Percentiles rank a stretch among this genome's conserved stretches.
phyloP scores from a whole-genome alignment of 2,113 vertebrate genomes.

The Callionymus lyra region DNA sequence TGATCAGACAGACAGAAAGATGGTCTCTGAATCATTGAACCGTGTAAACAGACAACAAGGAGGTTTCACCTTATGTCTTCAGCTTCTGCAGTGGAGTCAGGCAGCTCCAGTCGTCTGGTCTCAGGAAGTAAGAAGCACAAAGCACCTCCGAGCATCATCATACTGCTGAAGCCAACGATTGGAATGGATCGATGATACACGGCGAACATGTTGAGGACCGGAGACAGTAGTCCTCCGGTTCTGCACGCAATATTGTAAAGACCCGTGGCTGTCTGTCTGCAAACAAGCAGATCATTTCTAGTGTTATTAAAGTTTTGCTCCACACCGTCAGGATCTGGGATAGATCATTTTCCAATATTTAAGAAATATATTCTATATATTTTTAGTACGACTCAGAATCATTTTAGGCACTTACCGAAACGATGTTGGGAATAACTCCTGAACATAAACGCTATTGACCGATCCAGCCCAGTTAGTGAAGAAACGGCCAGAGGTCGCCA shows the following conservation, averaged over 20 bases:
- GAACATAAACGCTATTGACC: constrained; percentile 48
- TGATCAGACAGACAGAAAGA: no score
- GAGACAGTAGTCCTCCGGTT: constrained; percentile 50
- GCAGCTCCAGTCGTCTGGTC: constrained; percentile 50
- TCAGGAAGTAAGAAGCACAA: constrained; percentile 67
- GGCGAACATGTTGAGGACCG: constrained; percentile 54
- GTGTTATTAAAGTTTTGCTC: no score
- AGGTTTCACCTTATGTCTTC: neutral
- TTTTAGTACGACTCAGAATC: no score
- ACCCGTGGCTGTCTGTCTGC: constrained; percentile 67
- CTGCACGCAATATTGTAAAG: constrained; percentile 48
- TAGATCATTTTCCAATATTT: no score
- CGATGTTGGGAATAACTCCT: constrained; percentile 65
- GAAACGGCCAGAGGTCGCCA: constrained; percentile 47
- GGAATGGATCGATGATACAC: constrained; percentile 50
- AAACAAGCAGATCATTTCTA: no score
- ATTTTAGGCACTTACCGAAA: constrained; percentile 56
- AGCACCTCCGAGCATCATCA: constrained; percentile 30
- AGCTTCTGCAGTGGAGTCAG: constrained; percentile 45
- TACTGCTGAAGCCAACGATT: constrained; percentile 51
- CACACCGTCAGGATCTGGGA: no score
- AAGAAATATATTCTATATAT: no score
- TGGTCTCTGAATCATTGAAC: no score
- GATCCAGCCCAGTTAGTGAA: constrained; percentile 46
- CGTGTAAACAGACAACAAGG: no score